Evolutionary conservation across 2,888 invertebrate species (phyloP), one percentile per base, ranked within the genome.

Genomic region (Endotricha flammealis): DNA sequence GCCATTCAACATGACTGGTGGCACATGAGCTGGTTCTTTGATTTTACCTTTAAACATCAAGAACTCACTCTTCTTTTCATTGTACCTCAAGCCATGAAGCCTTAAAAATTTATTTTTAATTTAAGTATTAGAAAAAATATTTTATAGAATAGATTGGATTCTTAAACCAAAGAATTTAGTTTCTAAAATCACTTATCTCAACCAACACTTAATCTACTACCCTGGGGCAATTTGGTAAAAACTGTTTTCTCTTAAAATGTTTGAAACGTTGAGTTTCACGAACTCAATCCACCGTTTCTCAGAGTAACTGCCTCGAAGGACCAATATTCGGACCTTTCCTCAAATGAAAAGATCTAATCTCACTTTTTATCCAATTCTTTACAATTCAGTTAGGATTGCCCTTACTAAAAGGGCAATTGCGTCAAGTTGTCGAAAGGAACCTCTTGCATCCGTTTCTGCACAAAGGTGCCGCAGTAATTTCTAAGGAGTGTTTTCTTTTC

Each of bases 291-390:
- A 35, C 52, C 42, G 46, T 64, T 67, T 56, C 56, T 53, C 38
- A 50, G 51, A 35, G 27, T 57, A 66, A 72, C 61, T 48, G 62
- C 61, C 70, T 64, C 67, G 17, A 36, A 57, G 71, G 71, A 58
- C 62, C 70, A 63, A 72, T 74, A 66, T 53, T 75, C 61, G 71
- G 67, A 70, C 72, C 70, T 68, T 72, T 69, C 57, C 45, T 61
- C 59, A 69, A 73, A 76, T 73, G 70, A 72, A 69, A 69, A 76
- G 76, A 75, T 76, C 67, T 69, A 66, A 76, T 76, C 76, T 74
- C 38, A 55, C 60, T 68, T 70, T 70, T 68, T 64, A 66, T 68
- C 58, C 68, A 48, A 70, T 67, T 68, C 67, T 67, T 66, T 65
- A 64, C 61, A 68, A 62, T 51, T 50, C 54, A 51, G 50, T 56